Evolutionary conservation across 2,888 invertebrate genomes (phyloP).

Genomic region (Caenorhabditis imperialis): DNA sequence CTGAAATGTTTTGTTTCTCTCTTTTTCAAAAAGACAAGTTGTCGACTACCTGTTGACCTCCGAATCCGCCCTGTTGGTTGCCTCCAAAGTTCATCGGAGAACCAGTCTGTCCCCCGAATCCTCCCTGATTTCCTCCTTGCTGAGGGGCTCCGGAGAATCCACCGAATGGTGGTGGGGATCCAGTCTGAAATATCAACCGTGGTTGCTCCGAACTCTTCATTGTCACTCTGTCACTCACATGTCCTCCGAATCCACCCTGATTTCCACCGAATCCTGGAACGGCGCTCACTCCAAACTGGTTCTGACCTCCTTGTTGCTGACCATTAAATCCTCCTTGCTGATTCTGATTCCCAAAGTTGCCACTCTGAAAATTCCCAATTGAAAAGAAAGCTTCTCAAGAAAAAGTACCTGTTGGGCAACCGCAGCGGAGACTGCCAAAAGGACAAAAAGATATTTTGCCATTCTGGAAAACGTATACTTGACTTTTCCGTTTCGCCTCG

Average conservation of each 20-base stretch:
- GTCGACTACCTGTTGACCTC: slow-evolving; percentile 12
- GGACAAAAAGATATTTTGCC: slow-evolving; percentile 36
- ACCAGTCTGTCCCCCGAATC: slow-evolving; percentile 9
- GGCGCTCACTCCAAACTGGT: slow-evolving; percentile 11
- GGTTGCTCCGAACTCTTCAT: slow-evolving; percentile 21
- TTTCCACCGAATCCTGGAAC: neutral
- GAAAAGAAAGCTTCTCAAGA: slow-evolving; percentile 2
- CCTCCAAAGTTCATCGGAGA: slow-evolving; percentile 2
- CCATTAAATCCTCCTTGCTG: slow-evolving; percentile 27
- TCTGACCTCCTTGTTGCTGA: slow-evolving; percentile 28
- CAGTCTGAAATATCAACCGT: slow-evolving; percentile 15
- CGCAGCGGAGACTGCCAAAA: slow-evolving; percentile 22
- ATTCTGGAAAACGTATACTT: slow-evolving; percentile 36
- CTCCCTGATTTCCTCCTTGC: slow-evolving; percentile 18
- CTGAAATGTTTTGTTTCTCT: too few species aligned
- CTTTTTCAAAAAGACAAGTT: too few species aligned
- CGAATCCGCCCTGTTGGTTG: neutral
- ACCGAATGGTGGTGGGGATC: slow-evolving; percentile 29
- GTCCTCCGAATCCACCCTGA: slow-evolving; percentile 1
- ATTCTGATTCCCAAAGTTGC: slow-evolving; percentile 11
- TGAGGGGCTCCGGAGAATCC: slow-evolving; percentile 43
- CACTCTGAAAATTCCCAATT: neutral
- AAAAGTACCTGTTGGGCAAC: slow-evolving; percentile 29
- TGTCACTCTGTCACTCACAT: slow-evolving; percentile 11
- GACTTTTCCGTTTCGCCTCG: neutral